Evolutionary conservation across 2,888 invertebrate genomes (phyloP).

Genomic region (Eristalis pertinax): DNA sequence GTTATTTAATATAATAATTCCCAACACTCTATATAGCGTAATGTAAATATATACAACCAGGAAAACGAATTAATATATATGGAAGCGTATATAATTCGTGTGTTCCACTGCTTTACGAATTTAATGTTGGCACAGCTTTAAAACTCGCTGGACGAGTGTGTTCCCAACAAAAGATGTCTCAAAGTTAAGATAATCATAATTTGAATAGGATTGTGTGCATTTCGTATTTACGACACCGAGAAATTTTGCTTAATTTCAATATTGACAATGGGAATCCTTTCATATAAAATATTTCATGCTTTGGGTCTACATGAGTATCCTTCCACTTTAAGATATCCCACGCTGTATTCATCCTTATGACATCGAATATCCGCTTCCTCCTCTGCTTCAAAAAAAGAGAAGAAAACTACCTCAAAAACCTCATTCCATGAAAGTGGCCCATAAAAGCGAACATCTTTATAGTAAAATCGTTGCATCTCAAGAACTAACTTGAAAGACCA

Average conservation of each 20-base stretch:
- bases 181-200: neutral
- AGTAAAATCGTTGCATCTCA: conserved; percentile 45
- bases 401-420: neutral
- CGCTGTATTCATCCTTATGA: conserved; percentile 32
- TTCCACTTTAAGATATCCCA: conserved; percentile 13
- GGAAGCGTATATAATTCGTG: too few species aligned
- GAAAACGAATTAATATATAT: too few species aligned
- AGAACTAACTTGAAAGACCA: conserved; percentile 54
- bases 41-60: too few species aligned
- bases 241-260: conserved; percentile 52
- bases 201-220: neutral
- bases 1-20: too few species aligned
- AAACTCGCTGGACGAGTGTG: neutral
- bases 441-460: conserved; percentile 57
- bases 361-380: conserved; percentile 28
- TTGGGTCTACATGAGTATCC: conserved; percentile 46
- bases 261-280: conserved; percentile 9
- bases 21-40: too few species aligned
- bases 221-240: neutral
- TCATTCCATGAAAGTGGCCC: conserved; percentile 42
- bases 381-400: neutral
- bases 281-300: conserved; percentile 31
- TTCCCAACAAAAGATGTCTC: neutral
- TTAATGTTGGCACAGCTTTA: neutral
- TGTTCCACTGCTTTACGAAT: too few species aligned